These are phyloP conservation scores for Eupithecia abbreviata DNA, from an alignment of 2,888 invertebrate genomes.

Conservation along the genomic window DNA sequence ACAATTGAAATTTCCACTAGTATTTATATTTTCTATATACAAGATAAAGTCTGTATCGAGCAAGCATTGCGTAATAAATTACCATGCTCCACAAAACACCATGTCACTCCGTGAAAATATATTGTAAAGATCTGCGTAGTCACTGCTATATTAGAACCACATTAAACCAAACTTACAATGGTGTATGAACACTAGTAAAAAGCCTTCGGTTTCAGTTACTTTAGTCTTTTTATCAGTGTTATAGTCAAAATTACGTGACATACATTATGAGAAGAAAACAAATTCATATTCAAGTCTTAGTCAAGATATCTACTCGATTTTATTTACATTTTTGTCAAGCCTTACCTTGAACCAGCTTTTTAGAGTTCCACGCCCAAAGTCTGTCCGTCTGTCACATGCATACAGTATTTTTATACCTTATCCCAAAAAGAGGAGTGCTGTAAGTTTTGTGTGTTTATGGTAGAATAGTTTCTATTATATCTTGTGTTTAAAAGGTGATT, in stretches of 20 bases:
- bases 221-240: background rate
- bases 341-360: background rate
- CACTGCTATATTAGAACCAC: constrained; percentile 55
- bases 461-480: no score
- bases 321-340: no score
- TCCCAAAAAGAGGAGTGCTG: background rate
- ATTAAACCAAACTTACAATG: constrained; percentile 56
- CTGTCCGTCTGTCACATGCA: background rate
- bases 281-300: no score
- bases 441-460: background rate
- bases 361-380: background rate
- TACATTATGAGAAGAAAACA: no score
- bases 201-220: constrained; percentile 12
- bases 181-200: constrained; percentile 46
- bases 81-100: constrained; percentile 44
- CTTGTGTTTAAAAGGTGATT: no score
- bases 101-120: constrained; percentile 48
- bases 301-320: no score
- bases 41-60: constrained; percentile 6
- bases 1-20: background rate
- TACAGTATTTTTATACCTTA: background rate
- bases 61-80: constrained; percentile 38
- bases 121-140: constrained; percentile 50
- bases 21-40: background rate
- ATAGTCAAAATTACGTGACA: background rate